phyloP scores from a whole-genome alignment of 2,888 invertebrate genomes.

The Synergus itoensis region DNA sequence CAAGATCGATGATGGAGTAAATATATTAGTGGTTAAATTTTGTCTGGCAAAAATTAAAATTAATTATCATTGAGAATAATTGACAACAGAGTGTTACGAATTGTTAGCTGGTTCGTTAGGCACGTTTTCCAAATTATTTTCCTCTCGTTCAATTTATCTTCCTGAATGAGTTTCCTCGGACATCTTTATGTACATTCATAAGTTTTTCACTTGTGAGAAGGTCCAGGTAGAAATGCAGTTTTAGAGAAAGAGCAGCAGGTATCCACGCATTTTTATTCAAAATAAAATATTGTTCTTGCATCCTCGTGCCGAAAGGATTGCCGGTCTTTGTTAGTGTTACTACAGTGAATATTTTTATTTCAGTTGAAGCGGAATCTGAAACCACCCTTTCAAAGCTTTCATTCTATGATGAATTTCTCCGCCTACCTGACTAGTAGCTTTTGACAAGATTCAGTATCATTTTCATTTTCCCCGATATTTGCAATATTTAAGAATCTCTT shows the following conservation, averaged over 20 bases:
- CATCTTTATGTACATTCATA: conserved; percentile 29
- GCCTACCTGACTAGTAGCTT: conserved; percentile 58
- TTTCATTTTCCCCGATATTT: background rate
- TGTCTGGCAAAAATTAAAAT: background rate
- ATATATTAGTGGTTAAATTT: background rate
- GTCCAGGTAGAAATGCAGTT: conserved; percentile 52
- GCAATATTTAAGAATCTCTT: background rate
- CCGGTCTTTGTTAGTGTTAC: conserved; percentile 62
- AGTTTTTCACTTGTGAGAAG: conserved; percentile 49
- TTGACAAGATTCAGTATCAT: conserved; percentile 43
- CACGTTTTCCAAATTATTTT: conserved; percentile 44
- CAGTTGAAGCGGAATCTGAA: conserved; percentile 45
- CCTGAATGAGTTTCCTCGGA: conserved; percentile 45
- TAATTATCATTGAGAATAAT: conserved; percentile 6
- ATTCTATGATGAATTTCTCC: conserved; percentile 61
- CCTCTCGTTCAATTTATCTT: conserved; percentile 51
- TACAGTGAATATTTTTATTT: conserved; percentile 66
- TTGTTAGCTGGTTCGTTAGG: conserved; percentile 43
- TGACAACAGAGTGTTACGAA: conserved; percentile 42
- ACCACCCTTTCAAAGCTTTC: conserved; percentile 68
- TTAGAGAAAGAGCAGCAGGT: conserved; percentile 62
- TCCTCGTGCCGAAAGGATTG: conserved; percentile 61
- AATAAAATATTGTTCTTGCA: conserved; percentile 73
- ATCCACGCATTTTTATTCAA: conserved; percentile 62
- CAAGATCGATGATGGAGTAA: background rate